Evolutionary conservation across 2,113 vertebrate genomes (phyloP), one percentile per base, ranked within the genome.

Genomic region (Papio anubis): DNA sequence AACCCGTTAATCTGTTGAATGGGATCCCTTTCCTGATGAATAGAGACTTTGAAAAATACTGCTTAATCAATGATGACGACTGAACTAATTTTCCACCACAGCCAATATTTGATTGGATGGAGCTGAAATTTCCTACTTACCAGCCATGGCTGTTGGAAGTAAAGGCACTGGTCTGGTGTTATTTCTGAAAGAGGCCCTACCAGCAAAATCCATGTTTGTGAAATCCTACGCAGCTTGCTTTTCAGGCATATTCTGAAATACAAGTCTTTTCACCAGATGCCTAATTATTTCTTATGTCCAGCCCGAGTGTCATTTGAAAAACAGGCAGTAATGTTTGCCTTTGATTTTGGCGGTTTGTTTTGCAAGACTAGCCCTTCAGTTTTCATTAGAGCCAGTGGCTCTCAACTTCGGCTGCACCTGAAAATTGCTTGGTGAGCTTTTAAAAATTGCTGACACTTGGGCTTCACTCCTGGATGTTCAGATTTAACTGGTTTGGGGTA

Each of bases 11-110:
- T 98, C 87, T 96, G 90, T 96, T 83, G 87, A 94, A 59, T 82
- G 81, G 72, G 81, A 68, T 89, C 61, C 52, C 59, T 96, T 96
- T 94, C 38, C 84, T 96, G 95, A 96, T 97, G 64, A 98, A 96
- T 88, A 93, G 83, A 96, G 96, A 94, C 96, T 96, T 96, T 81
- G 75, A 90, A 97, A 97, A 96, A 90, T 95, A 88, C 40, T 88
- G 90, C 59, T 85, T 94, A 95, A 97, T 97, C 92, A 96, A 64
- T 95, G 88, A 80, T 92, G 93, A 90, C 2, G 3, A 96, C 79
- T 66, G 73, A 88, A 81, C 92, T 97, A 70, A 96, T 97, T 97
- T 96, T 85, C 95, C 85, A 38, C 73, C 1, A 5, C 68, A 92
- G 55, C 48, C 68, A 61, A 68, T 88, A 96, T 64, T 45, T 81